Conservation (phyloP, 2,888 invertebrate genomes). For the Acleris cristana region DNA sequence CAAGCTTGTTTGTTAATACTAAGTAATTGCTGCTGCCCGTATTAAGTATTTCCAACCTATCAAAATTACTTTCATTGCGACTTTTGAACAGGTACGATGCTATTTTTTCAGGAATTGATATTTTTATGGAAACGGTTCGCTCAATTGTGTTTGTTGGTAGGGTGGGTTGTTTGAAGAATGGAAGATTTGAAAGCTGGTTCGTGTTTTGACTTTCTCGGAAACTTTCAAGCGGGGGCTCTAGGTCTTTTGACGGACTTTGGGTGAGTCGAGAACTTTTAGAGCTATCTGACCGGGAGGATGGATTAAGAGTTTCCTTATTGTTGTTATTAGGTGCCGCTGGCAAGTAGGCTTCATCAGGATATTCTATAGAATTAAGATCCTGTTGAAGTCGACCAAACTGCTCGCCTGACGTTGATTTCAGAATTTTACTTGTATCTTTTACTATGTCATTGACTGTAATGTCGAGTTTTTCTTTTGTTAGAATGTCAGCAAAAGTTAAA, state of each 20-base stretch:
- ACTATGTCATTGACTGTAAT: conserved; percentile 71
- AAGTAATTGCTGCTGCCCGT: conserved; percentile 77
- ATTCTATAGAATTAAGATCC: conserved; percentile 50
- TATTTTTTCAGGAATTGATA: conserved; percentile 74
- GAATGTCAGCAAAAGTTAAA: conserved; percentile 68
- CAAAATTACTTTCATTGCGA: conserved; percentile 59
- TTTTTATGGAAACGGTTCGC: conserved; percentile 76
- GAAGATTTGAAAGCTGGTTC: conserved; percentile 64
- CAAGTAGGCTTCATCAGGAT: conserved; percentile 54
- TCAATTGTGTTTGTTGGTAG: conserved; percentile 69
- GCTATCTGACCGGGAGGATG: conserved; percentile 50
- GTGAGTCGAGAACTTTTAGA: conserved; percentile 59
- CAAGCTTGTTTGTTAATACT: conserved; percentile 64
- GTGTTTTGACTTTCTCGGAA: conserved; percentile 48
- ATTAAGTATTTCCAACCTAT: conserved; percentile 73
- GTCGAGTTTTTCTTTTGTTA: conserved; percentile 74
- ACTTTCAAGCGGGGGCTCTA: conserved; percentile 65
- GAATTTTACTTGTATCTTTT: conserved; percentile 65
- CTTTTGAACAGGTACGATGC: conserved; percentile 71
- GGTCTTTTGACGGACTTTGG: conserved; percentile 56
- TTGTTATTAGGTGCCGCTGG: conserved; percentile 51
- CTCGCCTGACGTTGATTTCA: conserved; percentile 60
- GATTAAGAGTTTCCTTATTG: conserved; percentile 65
- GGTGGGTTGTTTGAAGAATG: conserved; percentile 65
- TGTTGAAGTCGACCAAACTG: conserved; percentile 55